Conservation (phyloP, 2,113 vertebrate genomes). For the Pyrgilauda ruficollis region DNA sequence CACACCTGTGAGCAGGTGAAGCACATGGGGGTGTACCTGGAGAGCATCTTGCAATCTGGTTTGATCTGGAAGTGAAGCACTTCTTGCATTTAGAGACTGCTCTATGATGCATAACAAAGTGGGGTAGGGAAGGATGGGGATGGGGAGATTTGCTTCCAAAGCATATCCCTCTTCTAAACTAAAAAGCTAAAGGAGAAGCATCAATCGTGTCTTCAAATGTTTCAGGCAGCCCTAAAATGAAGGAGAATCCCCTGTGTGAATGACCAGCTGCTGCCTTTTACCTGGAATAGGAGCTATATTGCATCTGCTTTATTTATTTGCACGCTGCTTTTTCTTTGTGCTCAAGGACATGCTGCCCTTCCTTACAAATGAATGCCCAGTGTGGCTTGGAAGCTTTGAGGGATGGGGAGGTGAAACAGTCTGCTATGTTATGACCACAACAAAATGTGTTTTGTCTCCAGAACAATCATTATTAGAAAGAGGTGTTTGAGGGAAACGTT, state of each 20-base stretch:
- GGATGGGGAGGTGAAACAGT: not conserved
- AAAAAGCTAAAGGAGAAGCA: not conserved
- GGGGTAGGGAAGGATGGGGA: not conserved
- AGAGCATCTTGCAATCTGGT: not conserved
- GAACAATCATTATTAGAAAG: not conserved
- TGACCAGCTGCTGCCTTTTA: not conserved
- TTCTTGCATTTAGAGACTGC: not conserved
- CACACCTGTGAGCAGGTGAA: not conserved
- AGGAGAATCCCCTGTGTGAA: not conserved
- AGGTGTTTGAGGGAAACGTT: not conserved
- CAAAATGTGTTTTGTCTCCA: not conserved
- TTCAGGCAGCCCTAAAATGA: not conserved
- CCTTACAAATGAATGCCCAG: not conserved
- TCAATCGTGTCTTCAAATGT: not conserved
- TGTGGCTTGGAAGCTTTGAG: not conserved
- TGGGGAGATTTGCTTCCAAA: not conserved
- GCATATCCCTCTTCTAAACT: not conserved
- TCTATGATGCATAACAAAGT: not conserved
- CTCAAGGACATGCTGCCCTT: not conserved
- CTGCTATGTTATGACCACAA: not conserved
- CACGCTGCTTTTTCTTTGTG: not conserved
- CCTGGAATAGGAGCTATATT: not conserved
- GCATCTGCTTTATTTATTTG: not conserved
- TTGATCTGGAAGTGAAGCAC: not conserved
- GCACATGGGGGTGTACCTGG: not conserved